Percentiles rank a stretch among this genome's conserved stretches.
These are phyloP conservation scores for Chiridota heheva DNA, from an alignment of 35 echinoderm and acorn worm genomes.

Conservation along the genomic window DNA sequence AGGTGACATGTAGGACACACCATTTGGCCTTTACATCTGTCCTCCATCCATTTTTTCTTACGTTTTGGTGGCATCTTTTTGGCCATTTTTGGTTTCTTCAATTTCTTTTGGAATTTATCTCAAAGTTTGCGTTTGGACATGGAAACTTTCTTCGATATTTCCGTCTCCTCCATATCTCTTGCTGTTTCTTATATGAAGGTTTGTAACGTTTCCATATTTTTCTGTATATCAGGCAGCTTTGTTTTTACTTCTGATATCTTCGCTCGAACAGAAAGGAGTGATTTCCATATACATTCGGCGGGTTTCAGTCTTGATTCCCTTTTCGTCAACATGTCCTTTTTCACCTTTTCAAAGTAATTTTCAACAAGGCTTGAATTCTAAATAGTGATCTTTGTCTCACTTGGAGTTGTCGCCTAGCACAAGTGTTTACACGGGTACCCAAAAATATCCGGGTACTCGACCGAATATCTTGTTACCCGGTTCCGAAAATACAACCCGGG, in stretches of 20 bases:
- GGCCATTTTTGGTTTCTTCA: background rate
- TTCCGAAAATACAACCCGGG: too few species aligned
- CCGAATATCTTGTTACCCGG: too few species aligned
- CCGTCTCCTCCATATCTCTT: background rate
- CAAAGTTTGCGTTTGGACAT: background rate
- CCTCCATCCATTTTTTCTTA: background rate
- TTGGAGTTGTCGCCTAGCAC: background rate
- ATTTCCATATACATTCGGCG: conserved; percentile 2
- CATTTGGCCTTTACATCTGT: background rate
- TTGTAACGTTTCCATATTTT: background rate
- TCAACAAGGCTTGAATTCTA: background rate
- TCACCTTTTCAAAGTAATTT: conserved; percentile 28
- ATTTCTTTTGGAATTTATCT: background rate
- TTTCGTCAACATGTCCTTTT: background rate
- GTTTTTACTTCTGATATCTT: too few species aligned
- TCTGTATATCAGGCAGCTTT: background rate
- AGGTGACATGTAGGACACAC: background rate
- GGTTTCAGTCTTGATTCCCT: background rate
- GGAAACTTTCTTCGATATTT: background rate
- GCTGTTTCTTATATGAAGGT: background rate
- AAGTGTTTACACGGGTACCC: too few species aligned
- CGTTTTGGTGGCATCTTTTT: background rate
- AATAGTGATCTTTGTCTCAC: background rate
- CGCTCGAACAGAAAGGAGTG: background rate
- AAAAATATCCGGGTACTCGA: too few species aligned